phyloP scores from a whole-genome alignment of 2,888 invertebrate genomes.

The Tethea ocularis region DNA sequence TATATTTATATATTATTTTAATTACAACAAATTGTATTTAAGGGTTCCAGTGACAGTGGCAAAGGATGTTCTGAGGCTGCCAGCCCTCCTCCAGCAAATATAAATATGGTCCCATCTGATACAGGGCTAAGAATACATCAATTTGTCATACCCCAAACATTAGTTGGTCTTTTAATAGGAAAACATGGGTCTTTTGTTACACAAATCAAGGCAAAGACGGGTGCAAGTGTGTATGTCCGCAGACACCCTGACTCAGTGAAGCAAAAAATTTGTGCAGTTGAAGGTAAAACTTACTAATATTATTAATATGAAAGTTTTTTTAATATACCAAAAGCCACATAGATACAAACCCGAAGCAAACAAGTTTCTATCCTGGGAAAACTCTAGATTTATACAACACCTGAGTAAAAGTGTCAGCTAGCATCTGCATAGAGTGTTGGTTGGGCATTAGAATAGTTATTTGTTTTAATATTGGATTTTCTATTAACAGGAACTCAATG shows the following conservation, averaged over 20 bases:
- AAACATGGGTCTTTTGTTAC: conserved; percentile 92
- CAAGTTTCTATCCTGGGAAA: no score
- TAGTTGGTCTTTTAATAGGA: conserved; percentile 95
- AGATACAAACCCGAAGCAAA: no score
- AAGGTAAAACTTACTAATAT: conserved; percentile 80
- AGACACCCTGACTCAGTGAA: conserved; percentile 89
- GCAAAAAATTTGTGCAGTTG: conserved; percentile 92
- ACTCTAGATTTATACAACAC: no score
- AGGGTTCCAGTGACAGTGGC: conserved; percentile 93
- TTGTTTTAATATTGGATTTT: conserved; percentile 21
- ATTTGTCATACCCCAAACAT: conserved; percentile 88
- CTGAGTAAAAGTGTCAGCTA: no score
- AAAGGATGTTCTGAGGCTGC: conserved; percentile 90
- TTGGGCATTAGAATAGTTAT: no score
- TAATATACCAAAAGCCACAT: no score
- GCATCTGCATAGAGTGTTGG: no score
- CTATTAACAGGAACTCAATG: conserved; percentile 85
- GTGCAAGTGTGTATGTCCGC: conserved; percentile 91
- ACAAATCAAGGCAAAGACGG: conserved; percentile 89
- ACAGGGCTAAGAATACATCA: conserved; percentile 85
- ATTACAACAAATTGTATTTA: conserved; percentile 34
- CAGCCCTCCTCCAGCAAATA: conserved; percentile 86
- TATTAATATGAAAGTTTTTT: conserved; percentile 1
- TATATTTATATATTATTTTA: conserved; percentile 5
- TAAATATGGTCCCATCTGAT: conserved; percentile 76